Evolutionary conservation across 2,113 vertebrate species (phyloP).

Genomic region (Natator depressus): DNA sequence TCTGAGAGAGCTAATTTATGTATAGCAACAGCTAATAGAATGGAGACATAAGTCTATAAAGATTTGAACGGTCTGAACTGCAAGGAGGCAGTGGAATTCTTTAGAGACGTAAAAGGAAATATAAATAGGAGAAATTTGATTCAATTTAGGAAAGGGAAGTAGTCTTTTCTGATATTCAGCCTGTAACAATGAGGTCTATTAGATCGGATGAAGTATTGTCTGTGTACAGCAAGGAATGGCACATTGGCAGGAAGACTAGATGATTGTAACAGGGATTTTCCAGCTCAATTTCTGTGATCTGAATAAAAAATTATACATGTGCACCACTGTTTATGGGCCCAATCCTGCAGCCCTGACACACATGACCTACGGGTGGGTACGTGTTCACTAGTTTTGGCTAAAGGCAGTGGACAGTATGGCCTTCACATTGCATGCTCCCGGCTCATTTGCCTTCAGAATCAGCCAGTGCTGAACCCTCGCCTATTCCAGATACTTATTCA

Average conservation of each 20-base stretch:
- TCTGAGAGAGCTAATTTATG: neutral
- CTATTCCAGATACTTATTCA: neutral
- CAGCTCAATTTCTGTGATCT: neutral
- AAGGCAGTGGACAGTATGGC: neutral
- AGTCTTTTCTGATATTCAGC: neutral
- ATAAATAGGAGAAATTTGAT: neutral
- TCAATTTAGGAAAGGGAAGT: neutral
- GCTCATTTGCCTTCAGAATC: slow-evolving; percentile 11
- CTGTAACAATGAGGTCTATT: neutral
- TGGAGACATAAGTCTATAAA: neutral
- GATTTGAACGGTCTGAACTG: neutral
- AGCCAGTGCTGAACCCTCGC: neutral
- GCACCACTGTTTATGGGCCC: neutral
- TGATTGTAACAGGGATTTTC: neutral
- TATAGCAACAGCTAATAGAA: neutral
- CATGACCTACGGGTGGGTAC: neutral
- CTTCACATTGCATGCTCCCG: neutral
- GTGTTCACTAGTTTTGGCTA: neutral
- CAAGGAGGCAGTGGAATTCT: neutral
- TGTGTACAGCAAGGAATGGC: neutral
- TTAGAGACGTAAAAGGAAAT: neutral
- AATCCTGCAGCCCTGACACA: neutral
- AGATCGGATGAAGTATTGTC: neutral
- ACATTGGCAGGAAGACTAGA: neutral
- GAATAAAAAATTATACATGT: neutral